A percentile compares a stretch with the other conserved stretches of the same genome.
Evolutionary conservation across 2,888 invertebrate genomes (phyloP).

Genomic region (Brachyopa scutellaris): DNA sequence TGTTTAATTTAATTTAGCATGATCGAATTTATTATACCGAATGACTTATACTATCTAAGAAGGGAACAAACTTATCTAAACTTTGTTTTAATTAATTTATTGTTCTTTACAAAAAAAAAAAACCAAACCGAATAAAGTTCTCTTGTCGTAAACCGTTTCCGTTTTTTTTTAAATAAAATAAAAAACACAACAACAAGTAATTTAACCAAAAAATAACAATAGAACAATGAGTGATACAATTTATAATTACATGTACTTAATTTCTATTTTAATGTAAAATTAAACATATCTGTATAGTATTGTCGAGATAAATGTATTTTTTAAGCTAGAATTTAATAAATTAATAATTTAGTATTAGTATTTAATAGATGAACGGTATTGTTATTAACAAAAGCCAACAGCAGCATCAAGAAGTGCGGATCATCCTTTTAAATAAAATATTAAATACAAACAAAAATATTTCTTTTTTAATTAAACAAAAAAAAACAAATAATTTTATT

Average conservation of each 20-base stretch:
- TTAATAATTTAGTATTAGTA: neutral
- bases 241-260: conserved; percentile 66
- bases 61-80: conserved; percentile 25
- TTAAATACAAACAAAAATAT: neutral
- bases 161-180: conserved; percentile 9
- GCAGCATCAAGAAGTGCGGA: neutral
- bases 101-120: neutral
- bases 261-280: conserved; percentile 59
- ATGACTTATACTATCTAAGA: conserved; percentile 2
- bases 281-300: conserved; percentile 65
- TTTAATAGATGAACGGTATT: neutral
- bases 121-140: conserved; percentile 34
- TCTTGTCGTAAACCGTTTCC: conserved; percentile 68
- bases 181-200: conserved; percentile 43
- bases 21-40: conserved; percentile 59
- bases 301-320: conserved; percentile 36
- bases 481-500: conserved; percentile 18
- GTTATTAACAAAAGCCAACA: neutral
- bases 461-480: conserved; percentile 1
- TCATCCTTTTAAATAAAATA: no score
- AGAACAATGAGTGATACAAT: conserved; percentile 72
- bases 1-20: conserved; percentile 58
- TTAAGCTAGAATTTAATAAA: conserved; percentile 52
- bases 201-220: conserved; percentile 71
- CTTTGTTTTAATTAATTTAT: conserved; percentile 3